A percentile compares a stretch with the other conserved stretches of the same genome.
Evolutionary conservation across 2,888 invertebrate genomes (phyloP).

Genomic region (Polia nebulosa): DNA sequence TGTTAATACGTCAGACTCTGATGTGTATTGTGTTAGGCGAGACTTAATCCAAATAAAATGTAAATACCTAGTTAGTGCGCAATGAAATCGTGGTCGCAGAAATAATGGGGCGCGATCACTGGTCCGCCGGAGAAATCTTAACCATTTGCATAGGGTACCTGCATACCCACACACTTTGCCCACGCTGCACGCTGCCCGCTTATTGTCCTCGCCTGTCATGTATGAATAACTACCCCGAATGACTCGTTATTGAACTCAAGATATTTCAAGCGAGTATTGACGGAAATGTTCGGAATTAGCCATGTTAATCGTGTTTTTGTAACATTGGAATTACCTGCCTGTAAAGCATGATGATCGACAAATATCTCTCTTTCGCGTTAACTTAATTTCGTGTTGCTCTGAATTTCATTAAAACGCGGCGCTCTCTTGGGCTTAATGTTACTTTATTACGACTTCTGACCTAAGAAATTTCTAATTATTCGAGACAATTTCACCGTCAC

Average conservation of each 20-base stretch:
- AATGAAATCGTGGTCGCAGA: slow-evolving; percentile 78
- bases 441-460: slow-evolving; percentile 61
- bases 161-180: slow-evolving; percentile 77
- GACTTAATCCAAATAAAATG: slow-evolving; percentile 79
- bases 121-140: slow-evolving; percentile 76
- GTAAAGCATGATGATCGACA: slow-evolving; percentile 29
- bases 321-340: slow-evolving; percentile 13
- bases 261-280: slow-evolving; percentile 59
- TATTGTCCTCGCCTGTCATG: slow-evolving; percentile 66
- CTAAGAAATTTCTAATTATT: slow-evolving; percentile 79
- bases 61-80: slow-evolving; percentile 72
- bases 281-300: slow-evolving; percentile 51
- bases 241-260: slow-evolving; percentile 67
- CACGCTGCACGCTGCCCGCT: slow-evolving; percentile 72
- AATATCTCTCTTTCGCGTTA: slow-evolving; percentile 31
- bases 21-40: slow-evolving; percentile 11
- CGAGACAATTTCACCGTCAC: slow-evolving; percentile 80
- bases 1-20: slow-evolving; percentile 1
- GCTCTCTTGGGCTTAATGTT: slow-evolving; percentile 48
- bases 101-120: slow-evolving; percentile 73
- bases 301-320: slow-evolving; percentile 16
- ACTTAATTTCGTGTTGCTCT: slow-evolving; percentile 28
- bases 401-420: slow-evolving; percentile 58
- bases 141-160: slow-evolving; percentile 78
- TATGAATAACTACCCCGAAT: slow-evolving; percentile 69